Evolutionary conservation across 2,888 invertebrate genomes (phyloP).

Genomic region (Spodoptera exigua): DNA sequence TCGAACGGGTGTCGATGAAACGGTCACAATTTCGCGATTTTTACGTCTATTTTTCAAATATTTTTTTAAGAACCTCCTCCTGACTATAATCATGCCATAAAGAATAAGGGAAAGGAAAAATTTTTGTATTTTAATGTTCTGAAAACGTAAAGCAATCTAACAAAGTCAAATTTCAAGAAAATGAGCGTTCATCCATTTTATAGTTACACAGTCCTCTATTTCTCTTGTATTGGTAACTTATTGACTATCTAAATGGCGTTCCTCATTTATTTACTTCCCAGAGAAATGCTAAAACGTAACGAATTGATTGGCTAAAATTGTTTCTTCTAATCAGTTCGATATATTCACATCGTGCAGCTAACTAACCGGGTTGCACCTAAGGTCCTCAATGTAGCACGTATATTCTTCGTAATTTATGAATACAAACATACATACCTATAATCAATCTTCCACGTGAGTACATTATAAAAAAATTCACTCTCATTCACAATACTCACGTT

Average conservation of each 20-base stretch:
- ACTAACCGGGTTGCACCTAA: slow-evolving; percentile 25
- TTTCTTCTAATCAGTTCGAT: slow-evolving; percentile 22
- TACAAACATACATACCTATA: slow-evolving; percentile 17
- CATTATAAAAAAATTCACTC: slow-evolving; percentile 46
- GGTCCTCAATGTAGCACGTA: slow-evolving; percentile 21
- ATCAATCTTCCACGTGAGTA: slow-evolving; percentile 38
- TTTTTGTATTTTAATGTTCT: too few species aligned
- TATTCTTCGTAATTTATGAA: slow-evolving; percentile 46
- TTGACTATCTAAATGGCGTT: neutral
- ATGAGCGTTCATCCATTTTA: too few species aligned
- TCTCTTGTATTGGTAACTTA: neutral
- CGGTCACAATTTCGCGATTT: too few species aligned
- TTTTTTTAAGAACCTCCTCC: too few species aligned
- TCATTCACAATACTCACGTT: too few species aligned
- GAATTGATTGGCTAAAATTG: slow-evolving; percentile 15
- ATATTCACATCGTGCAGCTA: slow-evolving; percentile 45
- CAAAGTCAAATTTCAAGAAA: neutral
- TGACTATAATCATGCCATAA: too few species aligned
- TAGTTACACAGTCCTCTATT: neutral
- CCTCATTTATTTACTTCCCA: slow-evolving; percentile 9
- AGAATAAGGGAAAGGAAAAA: too few species aligned
- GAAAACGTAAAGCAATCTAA: too few species aligned
- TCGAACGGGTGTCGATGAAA: too few species aligned
- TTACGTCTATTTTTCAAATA: too few species aligned
- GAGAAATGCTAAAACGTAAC: neutral